Evolutionary conservation across 2,888 invertebrate genomes (phyloP).

Genomic region (Rugalucina vietnamica): DNA sequence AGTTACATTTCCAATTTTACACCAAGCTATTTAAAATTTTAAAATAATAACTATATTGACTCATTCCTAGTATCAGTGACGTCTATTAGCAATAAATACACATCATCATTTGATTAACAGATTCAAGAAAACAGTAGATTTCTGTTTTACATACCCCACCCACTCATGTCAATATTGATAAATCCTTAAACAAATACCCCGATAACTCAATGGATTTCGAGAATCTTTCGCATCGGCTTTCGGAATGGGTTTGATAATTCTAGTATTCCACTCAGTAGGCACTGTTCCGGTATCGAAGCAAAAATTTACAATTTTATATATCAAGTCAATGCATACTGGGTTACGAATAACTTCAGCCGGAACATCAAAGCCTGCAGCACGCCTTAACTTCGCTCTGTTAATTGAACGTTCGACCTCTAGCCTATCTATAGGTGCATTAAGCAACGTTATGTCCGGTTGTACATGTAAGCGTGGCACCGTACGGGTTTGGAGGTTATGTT

Average conservation of each 20-base stretch:
- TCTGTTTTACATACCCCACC: too few relatives aligned
- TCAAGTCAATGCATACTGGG: not conserved
- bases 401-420: not conserved
- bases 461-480: too few relatives aligned
- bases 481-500: too few relatives aligned
- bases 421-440: not conserved
- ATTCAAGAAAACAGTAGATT: too few relatives aligned
- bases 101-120: too few relatives aligned
- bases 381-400: not conserved
- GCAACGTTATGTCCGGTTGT: too few relatives aligned
- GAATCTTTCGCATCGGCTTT: not conserved
- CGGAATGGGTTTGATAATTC: not conserved
- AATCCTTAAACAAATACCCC: not conserved
- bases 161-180: too few relatives aligned
- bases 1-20: too few relatives aligned
- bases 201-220: not conserved
- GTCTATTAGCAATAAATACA: too few relatives aligned
- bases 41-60: too few relatives aligned
- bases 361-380: constrained; percentile 26
- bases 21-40: too few relatives aligned
- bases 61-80: too few relatives aligned
- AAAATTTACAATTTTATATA: not conserved
- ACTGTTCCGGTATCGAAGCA: not conserved
- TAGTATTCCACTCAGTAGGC: not conserved
- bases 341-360: constrained; percentile 13